Evolutionary conservation across 2,888 invertebrate species (phyloP).

Genomic region (Leucoma salicis): DNA sequence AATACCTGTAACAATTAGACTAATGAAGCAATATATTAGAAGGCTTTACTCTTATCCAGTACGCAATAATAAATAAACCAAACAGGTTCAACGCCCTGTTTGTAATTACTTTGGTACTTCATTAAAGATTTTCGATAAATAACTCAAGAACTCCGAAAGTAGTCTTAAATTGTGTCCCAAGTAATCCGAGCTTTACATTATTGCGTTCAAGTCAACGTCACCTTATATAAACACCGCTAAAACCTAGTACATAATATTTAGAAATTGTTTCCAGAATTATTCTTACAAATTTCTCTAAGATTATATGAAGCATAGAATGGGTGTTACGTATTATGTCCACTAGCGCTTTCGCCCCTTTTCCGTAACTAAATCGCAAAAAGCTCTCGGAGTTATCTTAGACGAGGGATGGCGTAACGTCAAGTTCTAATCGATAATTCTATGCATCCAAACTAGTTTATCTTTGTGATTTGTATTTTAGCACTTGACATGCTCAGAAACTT

Average conservation of each 20-base stretch:
- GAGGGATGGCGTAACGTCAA: constrained; percentile 12
- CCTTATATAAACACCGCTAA: too few relatives aligned
- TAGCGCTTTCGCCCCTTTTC: constrained; percentile 15
- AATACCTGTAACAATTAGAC: neutral
- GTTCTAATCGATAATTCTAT: constrained; percentile 24
- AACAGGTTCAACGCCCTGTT: neutral
- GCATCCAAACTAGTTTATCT: constrained; percentile 7
- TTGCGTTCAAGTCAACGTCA: too few relatives aligned
- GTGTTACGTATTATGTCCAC: too few relatives aligned
- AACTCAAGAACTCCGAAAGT: constrained; percentile 2
- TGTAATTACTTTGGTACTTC: neutral
- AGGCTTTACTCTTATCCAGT: neutral
- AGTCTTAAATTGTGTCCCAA: too few relatives aligned
- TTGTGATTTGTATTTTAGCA: too few relatives aligned
- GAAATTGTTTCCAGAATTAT: too few relatives aligned
- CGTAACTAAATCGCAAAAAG: constrained; percentile 30
- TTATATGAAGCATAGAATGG: too few relatives aligned
- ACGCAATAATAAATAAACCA: neutral
- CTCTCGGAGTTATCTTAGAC: constrained; percentile 22
- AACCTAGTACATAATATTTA: too few relatives aligned
- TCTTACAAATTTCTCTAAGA: too few relatives aligned
- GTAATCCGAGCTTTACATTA: too few relatives aligned
- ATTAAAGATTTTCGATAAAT: constrained; percentile 4
- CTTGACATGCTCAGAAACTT: too few relatives aligned
- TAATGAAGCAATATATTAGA: neutral